These are phyloP conservation scores for Epicampocera succincta DNA, from an alignment of 2,888 invertebrate species.

Conservation along the genomic window DNA sequence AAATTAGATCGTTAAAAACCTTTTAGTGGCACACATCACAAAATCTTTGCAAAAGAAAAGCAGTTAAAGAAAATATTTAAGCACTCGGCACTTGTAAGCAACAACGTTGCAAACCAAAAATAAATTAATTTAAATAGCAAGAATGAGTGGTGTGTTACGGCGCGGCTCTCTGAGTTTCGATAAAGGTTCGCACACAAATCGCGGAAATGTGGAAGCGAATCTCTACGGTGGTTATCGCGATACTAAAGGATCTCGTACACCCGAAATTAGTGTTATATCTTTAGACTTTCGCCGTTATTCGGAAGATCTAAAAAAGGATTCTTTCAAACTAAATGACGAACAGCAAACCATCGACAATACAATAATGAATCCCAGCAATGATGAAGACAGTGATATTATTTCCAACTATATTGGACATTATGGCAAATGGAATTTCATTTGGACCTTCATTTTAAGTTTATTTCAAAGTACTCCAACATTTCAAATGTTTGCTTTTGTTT, in stretches of 20 bases:
- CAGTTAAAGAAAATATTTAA: slow-evolving; percentile 40
- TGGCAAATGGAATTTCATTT: slow-evolving; percentile 84
- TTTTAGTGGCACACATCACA: slow-evolving; percentile 70
- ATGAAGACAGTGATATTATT: slow-evolving; percentile 82
- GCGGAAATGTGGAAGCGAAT: slow-evolving; percentile 76
- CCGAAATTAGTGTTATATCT: slow-evolving; percentile 79
- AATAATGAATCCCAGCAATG: slow-evolving; percentile 75
- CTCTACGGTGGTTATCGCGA: slow-evolving; percentile 77
- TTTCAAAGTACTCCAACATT: slow-evolving; percentile 85
- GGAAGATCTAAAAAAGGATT: slow-evolving; percentile 77
- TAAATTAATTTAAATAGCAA: neutral
- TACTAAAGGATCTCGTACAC: slow-evolving; percentile 75
- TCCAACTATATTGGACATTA: slow-evolving; percentile 84
- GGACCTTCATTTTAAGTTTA: slow-evolving; percentile 84
- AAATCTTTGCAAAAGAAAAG: slow-evolving; percentile 48
- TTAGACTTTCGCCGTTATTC: slow-evolving; percentile 79
- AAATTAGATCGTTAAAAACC: slow-evolving; percentile 75
- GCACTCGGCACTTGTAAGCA: too few relatives aligned
- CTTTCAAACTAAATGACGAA: slow-evolving; percentile 7
- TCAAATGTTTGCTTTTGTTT: slow-evolving; percentile 85
- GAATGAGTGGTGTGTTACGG: slow-evolving; percentile 79
- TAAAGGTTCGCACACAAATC: slow-evolving; percentile 65
- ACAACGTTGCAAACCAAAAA: slow-evolving; percentile 9
- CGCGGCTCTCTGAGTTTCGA: slow-evolving; percentile 79
- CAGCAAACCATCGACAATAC: neutral